phyloP scores from a whole-genome alignment of 2,113 vertebrate species.

The Lontra canadensis region DNA sequence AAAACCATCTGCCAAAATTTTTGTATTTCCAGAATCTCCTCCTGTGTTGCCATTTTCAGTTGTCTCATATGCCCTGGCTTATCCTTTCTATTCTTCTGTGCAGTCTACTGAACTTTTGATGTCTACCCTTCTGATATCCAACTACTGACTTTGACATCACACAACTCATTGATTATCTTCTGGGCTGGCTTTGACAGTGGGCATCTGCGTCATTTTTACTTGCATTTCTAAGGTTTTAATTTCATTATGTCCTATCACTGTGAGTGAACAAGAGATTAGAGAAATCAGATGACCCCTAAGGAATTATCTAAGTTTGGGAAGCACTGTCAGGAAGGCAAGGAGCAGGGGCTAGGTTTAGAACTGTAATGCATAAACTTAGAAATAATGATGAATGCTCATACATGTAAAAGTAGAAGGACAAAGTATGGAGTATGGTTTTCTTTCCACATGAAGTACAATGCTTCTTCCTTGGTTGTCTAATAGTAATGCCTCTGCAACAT shows the following conservation, averaged over 20 bases:
- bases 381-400: background rate
- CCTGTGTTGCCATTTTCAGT: background rate
- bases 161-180: background rate
- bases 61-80: background rate
- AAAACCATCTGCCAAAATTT: conserved; percentile 18
- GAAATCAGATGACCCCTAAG: background rate
- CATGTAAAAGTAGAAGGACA: background rate
- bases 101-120: background rate
- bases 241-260: background rate
- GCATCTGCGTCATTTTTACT: background rate
- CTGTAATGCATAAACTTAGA: background rate
- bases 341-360: background rate
- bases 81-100: background rate
- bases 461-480: background rate
- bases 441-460: background rate
- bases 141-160: background rate
- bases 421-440: background rate
- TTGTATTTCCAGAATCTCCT: background rate
- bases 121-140: background rate
- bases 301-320: background rate
- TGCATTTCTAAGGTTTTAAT: background rate
- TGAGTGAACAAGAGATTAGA: background rate
- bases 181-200: background rate
- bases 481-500: background rate
- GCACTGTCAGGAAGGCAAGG: background rate